Conservation (phyloP, 2,113 vertebrate genomes). For the Acrocephalus arundinaceus region DNA sequence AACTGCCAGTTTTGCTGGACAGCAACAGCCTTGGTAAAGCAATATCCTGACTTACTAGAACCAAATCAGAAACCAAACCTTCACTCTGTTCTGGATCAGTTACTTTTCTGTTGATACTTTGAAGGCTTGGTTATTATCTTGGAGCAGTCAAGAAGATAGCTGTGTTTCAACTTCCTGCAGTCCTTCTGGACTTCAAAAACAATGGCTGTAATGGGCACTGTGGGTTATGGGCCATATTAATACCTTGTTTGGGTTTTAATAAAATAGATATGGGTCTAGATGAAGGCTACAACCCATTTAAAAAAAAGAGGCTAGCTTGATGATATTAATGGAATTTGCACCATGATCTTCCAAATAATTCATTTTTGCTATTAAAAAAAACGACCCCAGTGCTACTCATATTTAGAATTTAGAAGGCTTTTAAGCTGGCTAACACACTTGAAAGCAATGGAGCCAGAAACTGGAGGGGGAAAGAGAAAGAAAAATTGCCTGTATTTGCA, state of each 20-base stretch:
- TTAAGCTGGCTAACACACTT: neutral
- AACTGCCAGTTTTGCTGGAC: neutral
- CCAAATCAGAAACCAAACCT: neutral
- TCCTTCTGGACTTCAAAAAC: neutral
- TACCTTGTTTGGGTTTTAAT: neutral
- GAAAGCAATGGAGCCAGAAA: neutral
- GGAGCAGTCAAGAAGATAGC: neutral
- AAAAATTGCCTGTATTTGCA: neutral
- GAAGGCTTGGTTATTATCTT: neutral
- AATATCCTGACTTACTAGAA: neutral
- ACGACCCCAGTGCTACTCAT: fast-evolving
- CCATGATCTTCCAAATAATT: neutral
- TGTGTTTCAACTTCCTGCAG: neutral
- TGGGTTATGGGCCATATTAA: neutral
- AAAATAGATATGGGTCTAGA: neutral
- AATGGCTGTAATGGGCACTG: neutral
- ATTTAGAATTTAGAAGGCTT: neutral
- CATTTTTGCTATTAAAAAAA: neutral
- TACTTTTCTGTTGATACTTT: neutral
- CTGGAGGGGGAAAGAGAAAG: neutral
- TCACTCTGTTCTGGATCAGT: neutral
- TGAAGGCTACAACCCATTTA: neutral
- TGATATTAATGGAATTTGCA: neutral
- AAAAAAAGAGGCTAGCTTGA: neutral
- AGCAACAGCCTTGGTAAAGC: neutral